Evolutionary conservation across 2,797 vertebrate species (phyloP).

Genomic region (Aphelocoma californica): DNA sequence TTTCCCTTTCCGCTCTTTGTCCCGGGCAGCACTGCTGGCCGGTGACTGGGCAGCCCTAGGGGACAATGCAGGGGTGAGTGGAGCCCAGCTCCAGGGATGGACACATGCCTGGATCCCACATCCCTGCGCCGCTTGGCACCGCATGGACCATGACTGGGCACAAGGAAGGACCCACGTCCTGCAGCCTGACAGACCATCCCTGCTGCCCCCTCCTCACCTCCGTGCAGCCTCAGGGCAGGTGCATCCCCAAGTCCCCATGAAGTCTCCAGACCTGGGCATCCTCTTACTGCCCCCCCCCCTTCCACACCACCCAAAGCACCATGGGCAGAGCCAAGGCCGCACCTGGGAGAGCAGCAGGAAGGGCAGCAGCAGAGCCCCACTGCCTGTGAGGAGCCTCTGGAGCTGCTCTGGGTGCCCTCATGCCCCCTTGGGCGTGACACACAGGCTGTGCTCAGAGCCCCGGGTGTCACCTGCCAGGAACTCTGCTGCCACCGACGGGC

Average conservation of each 20-base stretch:
- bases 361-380: not conserved
- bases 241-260: not conserved
- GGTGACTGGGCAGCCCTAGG: accelerated
- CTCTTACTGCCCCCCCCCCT: not conserved
- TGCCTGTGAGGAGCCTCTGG: not conserved
- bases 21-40: not conserved
- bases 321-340: not conserved
- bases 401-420: not conserved
- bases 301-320: not conserved
- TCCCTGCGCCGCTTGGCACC: not conserved
- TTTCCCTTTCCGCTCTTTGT: not conserved
- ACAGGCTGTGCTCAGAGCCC: not conserved
- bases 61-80: accelerated
- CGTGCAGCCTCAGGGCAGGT: not conserved
- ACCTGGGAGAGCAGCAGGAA: not conserved
- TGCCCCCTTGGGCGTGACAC: not conserved
- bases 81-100: not conserved
- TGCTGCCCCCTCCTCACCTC: not conserved
- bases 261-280: not conserved
- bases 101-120: not conserved
- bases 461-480: not conserved
- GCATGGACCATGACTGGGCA: accelerated
- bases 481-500: not conserved
- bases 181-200: not conserved
- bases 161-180: not conserved